Evolutionary conservation across 2,888 invertebrate species (phyloP).

Genomic region (Meandrusa payeni): DNA sequence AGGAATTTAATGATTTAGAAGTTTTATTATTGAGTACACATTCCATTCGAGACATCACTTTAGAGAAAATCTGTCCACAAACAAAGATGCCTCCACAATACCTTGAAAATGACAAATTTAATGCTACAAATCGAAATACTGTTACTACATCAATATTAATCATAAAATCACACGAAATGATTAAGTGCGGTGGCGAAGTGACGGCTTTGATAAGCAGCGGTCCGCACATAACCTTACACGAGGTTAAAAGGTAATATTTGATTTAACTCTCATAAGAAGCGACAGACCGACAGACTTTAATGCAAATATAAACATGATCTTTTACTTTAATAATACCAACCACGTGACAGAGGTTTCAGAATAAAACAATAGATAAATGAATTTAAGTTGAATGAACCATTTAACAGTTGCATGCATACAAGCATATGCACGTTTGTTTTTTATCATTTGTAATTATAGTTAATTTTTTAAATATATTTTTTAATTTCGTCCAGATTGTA

Average conservation of each 20-base stretch:
- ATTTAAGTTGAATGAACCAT: too few relatives aligned
- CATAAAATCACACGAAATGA: conserved; percentile 58
- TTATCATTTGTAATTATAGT: too few relatives aligned
- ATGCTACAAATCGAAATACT: conserved; percentile 72
- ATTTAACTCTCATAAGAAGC: conserved; percentile 56
- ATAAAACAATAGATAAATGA: too few relatives aligned
- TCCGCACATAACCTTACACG: conserved; percentile 13
- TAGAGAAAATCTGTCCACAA: conserved; percentile 35
- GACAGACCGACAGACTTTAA: conserved; percentile 41
- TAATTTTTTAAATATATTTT: too few relatives aligned
- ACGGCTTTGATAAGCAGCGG: conserved; percentile 6
- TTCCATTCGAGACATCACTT: conserved; percentile 67
- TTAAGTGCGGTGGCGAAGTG: conserved; percentile 38
- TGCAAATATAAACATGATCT: conserved; percentile 58
- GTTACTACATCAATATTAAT: conserved; percentile 64
- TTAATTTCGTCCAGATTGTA: too few relatives aligned
- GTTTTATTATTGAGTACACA: conserved; percentile 79
- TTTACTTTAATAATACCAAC: conserved; percentile 33
- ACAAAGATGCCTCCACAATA: conserved; percentile 39
- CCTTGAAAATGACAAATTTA: conserved; percentile 69
- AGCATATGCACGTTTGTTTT: too few relatives aligned
- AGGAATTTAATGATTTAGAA: conserved; percentile 76
- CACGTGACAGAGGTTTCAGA: conserved; percentile 31
- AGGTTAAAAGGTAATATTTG: conserved; percentile 54
- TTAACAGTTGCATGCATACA: too few relatives aligned